These are phyloP conservation scores for Pyrrhia umbra DNA, from an alignment of 2,888 invertebrate species.

Conservation along the genomic window DNA sequence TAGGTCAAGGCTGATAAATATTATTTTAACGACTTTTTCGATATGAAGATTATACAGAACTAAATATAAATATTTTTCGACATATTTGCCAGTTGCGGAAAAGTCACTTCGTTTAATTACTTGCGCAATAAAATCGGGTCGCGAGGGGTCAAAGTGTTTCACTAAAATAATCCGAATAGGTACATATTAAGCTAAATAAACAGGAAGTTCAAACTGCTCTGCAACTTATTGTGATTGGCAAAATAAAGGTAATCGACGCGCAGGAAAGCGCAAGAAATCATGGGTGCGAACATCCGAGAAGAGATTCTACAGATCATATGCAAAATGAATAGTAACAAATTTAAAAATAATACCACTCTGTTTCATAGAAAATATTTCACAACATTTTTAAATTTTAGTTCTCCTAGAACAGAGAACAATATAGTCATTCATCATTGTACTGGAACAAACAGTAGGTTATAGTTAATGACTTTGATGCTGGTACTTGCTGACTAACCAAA, in stretches of 20 bases:
- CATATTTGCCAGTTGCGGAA: neutral
- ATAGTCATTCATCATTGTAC: neutral
- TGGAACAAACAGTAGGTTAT: neutral
- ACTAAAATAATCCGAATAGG: no score
- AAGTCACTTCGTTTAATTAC: neutral
- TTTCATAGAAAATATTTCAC: neutral
- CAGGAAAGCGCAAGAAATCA: no score
- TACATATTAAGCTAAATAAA: no score
- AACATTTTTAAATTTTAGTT: neutral
- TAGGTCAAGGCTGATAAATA: neutral
- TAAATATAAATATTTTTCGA: neutral
- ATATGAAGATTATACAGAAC: neutral
- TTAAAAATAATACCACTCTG: no score
- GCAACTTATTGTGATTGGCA: no score
- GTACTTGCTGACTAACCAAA: slow-evolving; percentile 26
- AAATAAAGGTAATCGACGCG: no score
- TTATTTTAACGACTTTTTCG: neutral
- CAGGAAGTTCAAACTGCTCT: no score
- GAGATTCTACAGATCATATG: no score
- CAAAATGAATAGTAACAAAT: no score
- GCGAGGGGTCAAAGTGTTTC: no score
- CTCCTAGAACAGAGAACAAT: neutral
- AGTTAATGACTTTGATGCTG: slow-evolving; percentile 7
- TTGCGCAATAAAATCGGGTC: no score
- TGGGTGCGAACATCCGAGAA: no score